A percentile compares a stretch with the other conserved stretches of the same genome.
These are phyloP conservation scores for Equus przewalskii DNA, from an alignment of 2,113 vertebrate species.

Conservation along the genomic window DNA sequence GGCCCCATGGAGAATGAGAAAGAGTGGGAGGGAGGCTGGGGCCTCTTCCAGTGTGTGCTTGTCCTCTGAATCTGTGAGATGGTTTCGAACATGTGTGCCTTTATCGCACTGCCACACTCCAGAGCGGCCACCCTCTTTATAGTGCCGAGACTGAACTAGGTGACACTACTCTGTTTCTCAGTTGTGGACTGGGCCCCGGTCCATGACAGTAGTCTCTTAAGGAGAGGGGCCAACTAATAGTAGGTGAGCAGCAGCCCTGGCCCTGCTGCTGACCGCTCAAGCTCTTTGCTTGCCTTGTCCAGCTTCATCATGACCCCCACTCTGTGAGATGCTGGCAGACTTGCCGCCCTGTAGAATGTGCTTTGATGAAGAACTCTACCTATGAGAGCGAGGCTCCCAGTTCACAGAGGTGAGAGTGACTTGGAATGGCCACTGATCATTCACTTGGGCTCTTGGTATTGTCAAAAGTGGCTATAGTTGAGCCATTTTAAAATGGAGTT, in stretches of 20 bases:
- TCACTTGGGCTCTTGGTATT: neutral
- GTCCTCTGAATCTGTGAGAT: neutral
- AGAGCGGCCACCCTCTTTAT: neutral
- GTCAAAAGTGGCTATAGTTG: too few species aligned
- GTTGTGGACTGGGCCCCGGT: too few species aligned
- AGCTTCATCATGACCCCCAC: neutral
- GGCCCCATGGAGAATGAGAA: neutral
- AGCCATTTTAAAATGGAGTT: too few species aligned
- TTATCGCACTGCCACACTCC: rapidly evolving
- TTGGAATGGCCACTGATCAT: neutral
- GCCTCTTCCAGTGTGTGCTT: neutral
- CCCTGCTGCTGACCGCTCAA: neutral
- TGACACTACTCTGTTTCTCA: neutral
- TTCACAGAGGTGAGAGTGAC: neutral
- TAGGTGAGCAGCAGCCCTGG: neutral
- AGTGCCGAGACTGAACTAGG: neutral
- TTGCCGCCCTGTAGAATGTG: neutral
- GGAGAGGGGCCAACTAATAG: neutral
- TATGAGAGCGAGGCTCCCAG: rapidly evolving
- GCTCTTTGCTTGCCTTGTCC: neutral
- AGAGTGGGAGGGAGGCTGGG: too few species aligned
- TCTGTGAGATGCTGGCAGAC: neutral
- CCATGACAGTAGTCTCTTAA: neutral
- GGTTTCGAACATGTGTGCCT: neutral
- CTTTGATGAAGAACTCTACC: neutral